phyloP scores from a whole-genome alignment of 2,113 vertebrate species.

The Sphaerodactylus townsendi region DNA sequence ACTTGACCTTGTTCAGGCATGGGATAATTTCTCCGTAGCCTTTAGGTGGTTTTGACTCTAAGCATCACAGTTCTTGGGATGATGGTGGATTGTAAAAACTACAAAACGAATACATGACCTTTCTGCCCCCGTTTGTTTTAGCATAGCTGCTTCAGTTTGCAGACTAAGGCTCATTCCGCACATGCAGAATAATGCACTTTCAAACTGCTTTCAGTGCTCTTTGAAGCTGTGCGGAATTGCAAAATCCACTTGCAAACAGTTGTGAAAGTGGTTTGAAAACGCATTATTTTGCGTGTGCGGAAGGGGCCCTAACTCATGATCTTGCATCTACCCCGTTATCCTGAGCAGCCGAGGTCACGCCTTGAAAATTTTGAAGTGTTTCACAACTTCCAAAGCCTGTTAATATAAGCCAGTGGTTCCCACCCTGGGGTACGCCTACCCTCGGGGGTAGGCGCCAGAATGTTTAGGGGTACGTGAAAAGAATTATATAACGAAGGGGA shows the following conservation, averaged over 20 bases:
- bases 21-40: background rate
- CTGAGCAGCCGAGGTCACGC: constrained; percentile 47
- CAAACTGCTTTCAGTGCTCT: no score
- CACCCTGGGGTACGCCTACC: no score
- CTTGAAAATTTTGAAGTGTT: constrained; percentile 57
- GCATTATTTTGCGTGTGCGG: no score
- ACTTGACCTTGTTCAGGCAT: no score
- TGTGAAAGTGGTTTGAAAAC: no score
- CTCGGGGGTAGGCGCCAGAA: no score
- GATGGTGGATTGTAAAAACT: background rate
- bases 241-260: no score
- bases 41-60: background rate
- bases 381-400: constrained; percentile 45
- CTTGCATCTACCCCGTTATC: constrained; percentile 64
- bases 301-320: constrained; percentile 1
- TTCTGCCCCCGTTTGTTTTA: constrained; percentile 36
- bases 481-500: no score
- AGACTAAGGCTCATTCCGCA: no score
- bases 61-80: background rate
- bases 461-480: no score
- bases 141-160: constrained; percentile 58
- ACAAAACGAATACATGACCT: background rate
- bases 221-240: no score
- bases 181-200: no score
- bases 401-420: constrained; percentile 59